phyloP scores from a whole-genome alignment of 2,797 vertebrate genomes.

The Pipistrellus pygmaeus region DNA sequence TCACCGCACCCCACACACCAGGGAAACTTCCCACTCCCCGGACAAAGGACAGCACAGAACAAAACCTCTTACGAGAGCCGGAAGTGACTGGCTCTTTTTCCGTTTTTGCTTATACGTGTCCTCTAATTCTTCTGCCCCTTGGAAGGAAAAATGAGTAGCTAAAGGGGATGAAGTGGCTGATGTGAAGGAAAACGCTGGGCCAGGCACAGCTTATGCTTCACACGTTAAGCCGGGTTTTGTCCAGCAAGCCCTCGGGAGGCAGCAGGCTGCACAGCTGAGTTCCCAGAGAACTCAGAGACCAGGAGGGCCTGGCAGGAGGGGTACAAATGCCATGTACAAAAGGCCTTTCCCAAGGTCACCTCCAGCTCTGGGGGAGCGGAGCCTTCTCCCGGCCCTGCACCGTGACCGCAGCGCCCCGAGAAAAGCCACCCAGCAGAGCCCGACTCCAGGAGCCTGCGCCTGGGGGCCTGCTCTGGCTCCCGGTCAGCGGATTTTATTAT shows the following conservation, averaged over 20 bases:
- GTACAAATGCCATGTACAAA: too few species aligned
- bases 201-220: not conserved
- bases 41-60: not conserved
- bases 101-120: not conserved
- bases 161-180: not conserved
- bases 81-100: not conserved
- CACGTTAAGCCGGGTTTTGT: not conserved
- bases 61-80: not conserved
- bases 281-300: not conserved
- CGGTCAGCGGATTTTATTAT: not conserved
- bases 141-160: not conserved
- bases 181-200: not conserved
- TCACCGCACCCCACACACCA: not conserved
- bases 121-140: not conserved
- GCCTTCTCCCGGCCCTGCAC: not conserved
- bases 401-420: not conserved
- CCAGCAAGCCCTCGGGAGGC: not conserved
- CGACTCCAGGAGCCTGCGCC: not conserved
- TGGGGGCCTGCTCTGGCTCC: not conserved
- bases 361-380: not conserved
- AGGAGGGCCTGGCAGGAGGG: not conserved
- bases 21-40: not conserved
- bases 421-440: not conserved
- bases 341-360: not conserved
- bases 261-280: not conserved